Percentiles rank a stretch among this genome's conserved stretches.
Conservation (phyloP, 2,888 invertebrate genomes). For the Hyles lineata region DNA sequence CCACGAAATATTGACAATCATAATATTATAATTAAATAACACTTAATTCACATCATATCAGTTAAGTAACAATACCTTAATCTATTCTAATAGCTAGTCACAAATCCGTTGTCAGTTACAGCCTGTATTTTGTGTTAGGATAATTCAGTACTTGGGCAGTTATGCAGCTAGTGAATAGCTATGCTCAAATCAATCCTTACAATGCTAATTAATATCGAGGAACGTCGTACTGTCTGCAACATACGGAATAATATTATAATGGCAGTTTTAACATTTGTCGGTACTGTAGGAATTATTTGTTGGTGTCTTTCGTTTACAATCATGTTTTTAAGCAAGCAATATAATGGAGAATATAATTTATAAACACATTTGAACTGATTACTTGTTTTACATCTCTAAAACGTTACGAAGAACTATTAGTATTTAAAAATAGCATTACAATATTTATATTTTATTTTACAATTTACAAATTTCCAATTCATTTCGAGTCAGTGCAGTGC, state of each 20-base stretch:
- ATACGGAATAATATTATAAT: slow-evolving; percentile 15
- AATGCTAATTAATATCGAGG: slow-evolving; percentile 15
- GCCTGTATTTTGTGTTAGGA: slow-evolving; percentile 72
- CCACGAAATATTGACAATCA: slow-evolving; percentile 63
- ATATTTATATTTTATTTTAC: slow-evolving; percentile 20
- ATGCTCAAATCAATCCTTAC: slow-evolving; percentile 19
- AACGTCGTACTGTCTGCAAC: slow-evolving; percentile 8
- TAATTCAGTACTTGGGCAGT: slow-evolving; percentile 39
- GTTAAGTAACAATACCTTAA: slow-evolving; percentile 79
- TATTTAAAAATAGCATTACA: slow-evolving; percentile 18
- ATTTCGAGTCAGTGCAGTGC: slow-evolving; percentile 14
- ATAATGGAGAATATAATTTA: neutral
- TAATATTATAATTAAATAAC: slow-evolving; percentile 73
- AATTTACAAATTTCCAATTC: slow-evolving; percentile 21
- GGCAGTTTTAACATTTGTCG: slow-evolving; percentile 17
- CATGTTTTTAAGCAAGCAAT: neutral
- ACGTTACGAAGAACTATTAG: neutral
- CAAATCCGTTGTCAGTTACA: slow-evolving; percentile 83
- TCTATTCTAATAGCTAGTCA: slow-evolving; percentile 67
- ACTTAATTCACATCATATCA: slow-evolving; percentile 70
- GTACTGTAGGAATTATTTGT: neutral
- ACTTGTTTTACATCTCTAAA: neutral
- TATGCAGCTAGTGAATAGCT: slow-evolving; percentile 8
- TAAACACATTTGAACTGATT: neutral
- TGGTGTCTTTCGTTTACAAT: slow-evolving; percentile 4